phyloP scores from a whole-genome alignment of 2,113 vertebrate species.

The Symphodus melops region DNA sequence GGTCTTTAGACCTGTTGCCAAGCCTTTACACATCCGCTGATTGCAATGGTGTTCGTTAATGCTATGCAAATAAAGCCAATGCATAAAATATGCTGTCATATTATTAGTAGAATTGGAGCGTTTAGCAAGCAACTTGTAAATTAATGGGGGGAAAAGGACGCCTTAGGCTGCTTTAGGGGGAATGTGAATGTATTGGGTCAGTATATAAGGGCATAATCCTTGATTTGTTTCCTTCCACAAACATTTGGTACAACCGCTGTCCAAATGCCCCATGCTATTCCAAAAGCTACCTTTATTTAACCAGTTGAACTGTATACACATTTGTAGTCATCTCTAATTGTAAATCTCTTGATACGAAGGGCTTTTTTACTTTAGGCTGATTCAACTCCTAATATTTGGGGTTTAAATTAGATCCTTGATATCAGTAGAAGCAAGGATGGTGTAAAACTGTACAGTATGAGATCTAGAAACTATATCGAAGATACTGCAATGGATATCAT shows the following conservation, averaged over 20 bases:
- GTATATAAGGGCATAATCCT: not conserved
- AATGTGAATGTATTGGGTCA: not conserved
- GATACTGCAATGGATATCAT: not conserved
- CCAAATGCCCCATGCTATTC: not conserved
- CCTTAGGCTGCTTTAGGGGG: not conserved
- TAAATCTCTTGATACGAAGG: too few species aligned
- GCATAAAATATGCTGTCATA: not conserved
- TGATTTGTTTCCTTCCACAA: too few species aligned
- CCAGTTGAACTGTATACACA: not conserved
- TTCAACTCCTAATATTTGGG: too few species aligned
- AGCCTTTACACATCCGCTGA: conserved; percentile 35
- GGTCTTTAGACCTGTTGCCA: conserved; percentile 41
- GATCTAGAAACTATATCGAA: not conserved
- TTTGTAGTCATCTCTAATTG: too few species aligned
- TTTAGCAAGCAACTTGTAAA: not conserved
- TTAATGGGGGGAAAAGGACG: not conserved
- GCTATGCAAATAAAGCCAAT: conserved; percentile 5
- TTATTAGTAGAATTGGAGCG: not conserved
- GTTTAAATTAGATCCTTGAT: not conserved
- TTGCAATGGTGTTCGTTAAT: conserved; percentile 6
- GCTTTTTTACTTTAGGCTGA: too few species aligned
- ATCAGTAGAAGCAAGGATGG: not conserved
- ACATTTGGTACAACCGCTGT: not conserved
- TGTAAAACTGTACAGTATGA: conserved; percentile 10
- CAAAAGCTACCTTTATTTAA: too few species aligned